A percentile compares a stretch with the other conserved stretches of the same genome.
Conservation (phyloP, 2,888 invertebrate species). For the Bembecia ichneumoniformis region DNA sequence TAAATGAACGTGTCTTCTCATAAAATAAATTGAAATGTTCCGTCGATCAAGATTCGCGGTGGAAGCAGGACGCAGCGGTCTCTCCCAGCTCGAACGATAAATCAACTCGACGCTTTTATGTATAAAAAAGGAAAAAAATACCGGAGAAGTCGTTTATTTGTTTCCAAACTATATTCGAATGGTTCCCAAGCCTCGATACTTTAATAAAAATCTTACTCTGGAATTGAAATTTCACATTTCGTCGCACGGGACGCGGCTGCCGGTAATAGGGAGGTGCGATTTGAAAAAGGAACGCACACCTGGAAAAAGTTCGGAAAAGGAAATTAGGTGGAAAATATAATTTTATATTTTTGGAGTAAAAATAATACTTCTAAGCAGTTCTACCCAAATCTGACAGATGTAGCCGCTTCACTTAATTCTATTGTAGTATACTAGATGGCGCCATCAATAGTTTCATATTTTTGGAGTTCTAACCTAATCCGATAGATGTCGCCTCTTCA, state of each 20-base stretch:
- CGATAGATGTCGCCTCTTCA: too few species aligned
- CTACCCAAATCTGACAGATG: too few species aligned
- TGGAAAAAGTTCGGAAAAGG: slow-evolving; percentile 26
- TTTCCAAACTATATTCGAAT: slow-evolving; percentile 62
- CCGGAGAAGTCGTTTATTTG: slow-evolving; percentile 62
- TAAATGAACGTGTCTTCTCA: slow-evolving; percentile 50
- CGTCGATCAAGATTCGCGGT: slow-evolving; percentile 60
- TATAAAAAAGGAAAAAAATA: slow-evolving; percentile 52
- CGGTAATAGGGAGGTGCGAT: slow-evolving; percentile 11
- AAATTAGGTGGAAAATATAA: slow-evolving; percentile 32
- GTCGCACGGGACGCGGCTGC: slow-evolving; percentile 25
- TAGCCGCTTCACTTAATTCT: too few species aligned
- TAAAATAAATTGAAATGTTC: slow-evolving; percentile 66
- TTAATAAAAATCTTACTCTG: slow-evolving; percentile 49
- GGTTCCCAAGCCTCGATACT: slow-evolving; percentile 41
- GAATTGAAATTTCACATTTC: slow-evolving; percentile 59
- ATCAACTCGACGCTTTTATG: slow-evolving; percentile 64
- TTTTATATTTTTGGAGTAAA: background rate
- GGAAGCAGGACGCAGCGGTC: slow-evolving; percentile 46
- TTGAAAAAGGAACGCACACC: slow-evolving; percentile 31
- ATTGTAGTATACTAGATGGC: too few species aligned
- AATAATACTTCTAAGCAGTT: too few species aligned
- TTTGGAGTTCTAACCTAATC: too few species aligned
- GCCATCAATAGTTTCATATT: too few species aligned
- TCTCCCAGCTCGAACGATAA: slow-evolving; percentile 49